phyloP scores from a whole-genome alignment of 2,113 vertebrate species.

The Saccopteryx leptura region DNA sequence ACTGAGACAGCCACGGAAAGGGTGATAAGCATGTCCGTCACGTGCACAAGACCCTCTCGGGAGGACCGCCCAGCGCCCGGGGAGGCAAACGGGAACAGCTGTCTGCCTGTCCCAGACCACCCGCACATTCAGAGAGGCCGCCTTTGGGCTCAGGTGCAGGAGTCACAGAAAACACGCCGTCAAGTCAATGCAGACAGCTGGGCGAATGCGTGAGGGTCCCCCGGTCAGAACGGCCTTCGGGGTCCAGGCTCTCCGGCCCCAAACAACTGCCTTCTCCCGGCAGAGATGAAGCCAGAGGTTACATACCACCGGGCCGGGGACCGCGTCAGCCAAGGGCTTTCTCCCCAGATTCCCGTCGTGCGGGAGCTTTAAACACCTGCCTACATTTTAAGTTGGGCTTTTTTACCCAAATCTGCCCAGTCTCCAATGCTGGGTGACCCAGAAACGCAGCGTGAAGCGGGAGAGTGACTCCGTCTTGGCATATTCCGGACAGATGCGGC shows the following conservation, averaged over 20 bases:
- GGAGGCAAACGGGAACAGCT: conserved; percentile 25
- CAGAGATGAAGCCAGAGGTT: neutral
- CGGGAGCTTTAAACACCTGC: neutral
- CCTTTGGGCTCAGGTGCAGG: conserved; percentile 58
- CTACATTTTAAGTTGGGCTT: neutral
- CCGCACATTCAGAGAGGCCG: neutral
- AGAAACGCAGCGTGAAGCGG: conserved; percentile 72
- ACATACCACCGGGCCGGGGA: neutral
- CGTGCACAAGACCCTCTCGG: neutral
- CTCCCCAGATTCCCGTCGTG: neutral
- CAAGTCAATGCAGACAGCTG: conserved; percentile 44
- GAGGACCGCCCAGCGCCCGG: fast-evolving
- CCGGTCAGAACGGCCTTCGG: neutral
- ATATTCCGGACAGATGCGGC: conserved; percentile 79
- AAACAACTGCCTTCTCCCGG: neutral
- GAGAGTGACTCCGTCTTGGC: conserved; percentile 71
- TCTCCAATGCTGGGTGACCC: conserved; percentile 71
- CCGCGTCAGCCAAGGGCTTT: fast-evolving
- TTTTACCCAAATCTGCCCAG: conserved; percentile 51
- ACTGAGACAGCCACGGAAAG: neutral
- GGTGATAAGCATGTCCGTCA: neutral
- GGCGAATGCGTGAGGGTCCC: neutral
- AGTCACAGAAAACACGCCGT: conserved; percentile 64
- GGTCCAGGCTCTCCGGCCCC: neutral
- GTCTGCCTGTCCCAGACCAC: conserved; percentile 21